Conservation (phyloP, 2,888 invertebrate species). For the Chymomyza caudatula region DNA sequence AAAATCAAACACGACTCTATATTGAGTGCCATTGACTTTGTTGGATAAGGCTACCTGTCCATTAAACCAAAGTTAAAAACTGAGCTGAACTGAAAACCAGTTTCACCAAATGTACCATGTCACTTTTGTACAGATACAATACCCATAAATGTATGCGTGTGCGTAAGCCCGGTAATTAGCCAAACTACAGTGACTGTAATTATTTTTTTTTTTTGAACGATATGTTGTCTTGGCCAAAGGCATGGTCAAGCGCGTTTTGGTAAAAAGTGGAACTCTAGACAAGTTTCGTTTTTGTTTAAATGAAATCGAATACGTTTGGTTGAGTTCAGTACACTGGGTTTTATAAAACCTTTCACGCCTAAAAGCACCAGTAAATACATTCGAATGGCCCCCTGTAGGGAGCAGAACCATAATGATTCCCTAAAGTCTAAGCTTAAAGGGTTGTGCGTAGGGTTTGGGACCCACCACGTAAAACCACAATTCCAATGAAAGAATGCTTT, state of each 20-base stretch:
- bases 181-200: conserved; percentile 4
- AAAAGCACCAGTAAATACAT: too few relatives aligned
- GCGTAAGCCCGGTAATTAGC: conserved; percentile 19
- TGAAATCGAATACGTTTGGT: not conserved
- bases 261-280: not conserved
- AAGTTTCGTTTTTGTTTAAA: not conserved
- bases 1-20: conserved; percentile 5
- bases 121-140: conserved; percentile 9
- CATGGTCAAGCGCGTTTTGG: not conserved
- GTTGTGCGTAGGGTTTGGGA: too few relatives aligned
- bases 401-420: too few relatives aligned
- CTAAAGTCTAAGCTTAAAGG: too few relatives aligned
- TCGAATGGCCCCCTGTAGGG: too few relatives aligned
- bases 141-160: not conserved
- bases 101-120: conserved; percentile 26
- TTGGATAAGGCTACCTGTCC: conserved; percentile 17
- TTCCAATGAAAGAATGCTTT: too few relatives aligned
- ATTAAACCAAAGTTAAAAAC: conserved; percentile 5
- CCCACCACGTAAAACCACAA: too few relatives aligned
- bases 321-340: not conserved
- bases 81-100: conserved; percentile 33
- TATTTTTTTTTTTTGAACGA: not conserved
- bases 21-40: conserved; percentile 46
- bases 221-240: conserved; percentile 2
- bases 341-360: too few relatives aligned